Conservation (phyloP, 2,797 vertebrate species). For the Epinephelus coioides region DNA sequence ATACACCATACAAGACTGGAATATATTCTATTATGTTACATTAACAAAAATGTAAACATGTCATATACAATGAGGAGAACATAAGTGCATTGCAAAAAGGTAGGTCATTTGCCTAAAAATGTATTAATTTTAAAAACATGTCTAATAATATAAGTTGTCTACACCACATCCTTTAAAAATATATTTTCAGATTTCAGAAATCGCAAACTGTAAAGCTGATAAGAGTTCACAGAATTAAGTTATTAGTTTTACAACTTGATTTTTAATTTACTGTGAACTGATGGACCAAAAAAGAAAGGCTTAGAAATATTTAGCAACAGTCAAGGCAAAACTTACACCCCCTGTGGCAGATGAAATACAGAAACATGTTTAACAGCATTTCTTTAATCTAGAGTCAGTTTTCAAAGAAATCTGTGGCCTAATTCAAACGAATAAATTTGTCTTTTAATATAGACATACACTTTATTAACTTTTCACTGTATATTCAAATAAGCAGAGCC, state of each 20-base stretch:
- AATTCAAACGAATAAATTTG: slow-evolving; percentile 11
- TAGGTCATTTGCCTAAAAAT: neutral
- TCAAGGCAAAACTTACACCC: slow-evolving; percentile 44
- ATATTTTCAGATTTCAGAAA: slow-evolving; percentile 38
- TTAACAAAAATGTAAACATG: slow-evolving; percentile 23
- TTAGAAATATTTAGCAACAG: slow-evolving; percentile 23
- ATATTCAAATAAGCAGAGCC: slow-evolving; percentile 16
- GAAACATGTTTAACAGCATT: slow-evolving; percentile 27
- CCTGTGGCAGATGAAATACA: slow-evolving; percentile 47
- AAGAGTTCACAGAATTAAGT: slow-evolving; percentile 20
- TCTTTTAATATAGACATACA: slow-evolving; percentile 12
- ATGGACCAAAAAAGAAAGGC: slow-evolving; percentile 23
- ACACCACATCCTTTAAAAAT: slow-evolving; percentile 51
- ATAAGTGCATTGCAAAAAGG: slow-evolving; percentile 15
- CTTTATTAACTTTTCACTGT: slow-evolving; percentile 30
- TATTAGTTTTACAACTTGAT: slow-evolving; percentile 34
- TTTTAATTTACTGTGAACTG: slow-evolving; percentile 42
- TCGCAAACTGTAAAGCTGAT: slow-evolving; percentile 1
- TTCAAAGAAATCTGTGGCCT: slow-evolving; percentile 14
- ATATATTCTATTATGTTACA: slow-evolving; percentile 38
- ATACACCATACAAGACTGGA: slow-evolving; percentile 14
- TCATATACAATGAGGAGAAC: slow-evolving; percentile 11
- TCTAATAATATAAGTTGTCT: slow-evolving; percentile 32
- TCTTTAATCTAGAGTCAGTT: slow-evolving; percentile 5
- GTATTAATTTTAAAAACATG: slow-evolving; percentile 17